phyloP scores from a whole-genome alignment of 2,888 invertebrate genomes.

The Rhimphoctona megacephalus region DNA sequence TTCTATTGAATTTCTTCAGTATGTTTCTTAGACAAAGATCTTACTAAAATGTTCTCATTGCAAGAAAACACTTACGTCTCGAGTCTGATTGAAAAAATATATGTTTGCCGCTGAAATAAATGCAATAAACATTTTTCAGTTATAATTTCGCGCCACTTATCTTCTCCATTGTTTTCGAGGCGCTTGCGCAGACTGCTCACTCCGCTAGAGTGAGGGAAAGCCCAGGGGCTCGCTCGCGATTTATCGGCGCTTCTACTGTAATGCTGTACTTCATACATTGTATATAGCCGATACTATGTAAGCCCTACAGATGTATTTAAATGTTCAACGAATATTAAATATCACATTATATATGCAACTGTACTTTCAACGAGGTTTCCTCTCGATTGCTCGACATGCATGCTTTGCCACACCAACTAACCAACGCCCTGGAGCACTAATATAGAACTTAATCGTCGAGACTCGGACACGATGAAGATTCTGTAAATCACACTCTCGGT shows the following conservation, averaged over 20 bases:
- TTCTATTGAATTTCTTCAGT: neutral
- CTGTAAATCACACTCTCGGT: conserved; percentile 49
- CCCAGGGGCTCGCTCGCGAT: too few species aligned
- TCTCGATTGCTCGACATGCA: conserved; percentile 33
- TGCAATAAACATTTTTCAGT: neutral
- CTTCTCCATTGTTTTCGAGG: neutral
- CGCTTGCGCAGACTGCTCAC: too few species aligned
- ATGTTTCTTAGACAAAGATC: neutral
- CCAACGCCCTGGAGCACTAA: conserved; percentile 36
- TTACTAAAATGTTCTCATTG: neutral
- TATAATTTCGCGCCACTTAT: neutral
- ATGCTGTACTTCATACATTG: neutral
- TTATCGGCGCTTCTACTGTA: neutral
- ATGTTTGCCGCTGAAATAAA: neutral
- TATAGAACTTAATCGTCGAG: conserved; percentile 55
- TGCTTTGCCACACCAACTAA: conserved; percentile 38
- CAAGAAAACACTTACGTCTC: neutral
- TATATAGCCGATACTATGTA: neutral
- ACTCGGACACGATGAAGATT: conserved; percentile 52
- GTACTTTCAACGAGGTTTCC: conserved; percentile 19
- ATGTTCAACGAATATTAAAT: conserved; percentile 7
- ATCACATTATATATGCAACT: conserved; percentile 16
- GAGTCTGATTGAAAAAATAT: neutral
- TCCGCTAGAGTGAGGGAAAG: neutral
- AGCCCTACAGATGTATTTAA: conserved; percentile 7